Conservation (phyloP, 2,888 invertebrate genomes). For the Papilio gigon region DNA sequence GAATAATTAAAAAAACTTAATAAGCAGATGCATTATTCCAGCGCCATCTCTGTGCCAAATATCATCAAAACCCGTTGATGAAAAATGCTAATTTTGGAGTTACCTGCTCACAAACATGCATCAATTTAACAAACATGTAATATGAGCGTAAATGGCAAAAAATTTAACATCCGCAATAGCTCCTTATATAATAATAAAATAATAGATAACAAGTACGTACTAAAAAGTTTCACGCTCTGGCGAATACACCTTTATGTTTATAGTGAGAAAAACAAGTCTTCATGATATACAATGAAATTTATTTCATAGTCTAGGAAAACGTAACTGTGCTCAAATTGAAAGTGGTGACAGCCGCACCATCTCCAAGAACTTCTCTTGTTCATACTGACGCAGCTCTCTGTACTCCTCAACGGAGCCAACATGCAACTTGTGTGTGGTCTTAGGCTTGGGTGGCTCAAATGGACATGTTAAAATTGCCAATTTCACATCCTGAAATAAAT, state of each 20-base stretch:
- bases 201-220: neutral
- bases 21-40: no score
- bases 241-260: no score
- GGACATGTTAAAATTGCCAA: conserved; percentile 99
- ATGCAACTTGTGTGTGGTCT: conserved; percentile 99
- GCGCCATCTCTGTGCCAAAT: no score
- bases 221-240: conserved; percentile 44
- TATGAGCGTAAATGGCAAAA: neutral
- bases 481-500: conserved; percentile 87
- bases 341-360: no score
- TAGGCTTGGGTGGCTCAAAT: conserved; percentile 99
- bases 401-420: conserved; percentile 98
- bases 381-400: conserved; percentile 94
- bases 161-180: neutral
- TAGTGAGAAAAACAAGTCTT: no score
- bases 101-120: no score
- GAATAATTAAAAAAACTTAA: no score
- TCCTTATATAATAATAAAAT: neutral
- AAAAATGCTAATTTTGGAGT: no score
- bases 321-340: no score
- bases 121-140: neutral
- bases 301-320: no score
- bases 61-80: no score
- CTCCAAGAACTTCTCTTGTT: conserved; percentile 95
- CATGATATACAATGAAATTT: no score